Evolutionary conservation across 2,113 vertebrate species (phyloP), one percentile per base, ranked within the genome.

Genomic region (Bos indicus): DNA sequence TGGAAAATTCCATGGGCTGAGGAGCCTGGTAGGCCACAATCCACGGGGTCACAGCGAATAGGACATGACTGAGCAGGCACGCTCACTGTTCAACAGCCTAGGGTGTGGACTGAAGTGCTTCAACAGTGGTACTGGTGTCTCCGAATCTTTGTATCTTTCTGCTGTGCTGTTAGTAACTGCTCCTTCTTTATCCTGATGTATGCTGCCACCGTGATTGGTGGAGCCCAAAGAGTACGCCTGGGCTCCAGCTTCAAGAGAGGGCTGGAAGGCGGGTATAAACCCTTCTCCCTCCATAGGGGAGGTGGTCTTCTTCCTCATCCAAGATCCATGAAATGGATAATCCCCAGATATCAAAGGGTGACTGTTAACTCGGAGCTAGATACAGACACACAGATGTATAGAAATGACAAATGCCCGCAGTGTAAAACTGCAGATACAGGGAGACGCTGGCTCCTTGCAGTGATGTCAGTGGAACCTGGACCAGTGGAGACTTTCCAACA

Each of bases 401-500:
- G 21, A 7, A 0, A 36, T 2, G 43, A 51, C 33, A 8, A 30
- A 43, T 2, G 13, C n/a, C 84, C 33, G 19, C 71, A 62, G 17
- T 4, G 17, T 52, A 11, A 26, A 23, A 15, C 4, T 8, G 43
- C 3, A 19, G 26, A 43, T n/a, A 15, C 17, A 51, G 26, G 64
- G 43, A 60, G 43, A 16, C 1, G 1, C 11, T 21, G 33, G 9
- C 40, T 30, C 11, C 67, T 11, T 51, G 25, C 12, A 3, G 6
- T 3, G 1, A 26, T 23, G 11, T 4, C 67, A 36, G 10, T 33
- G 64, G 40, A 19, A 28, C 9, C 28, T 48, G 52, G n/a, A 12
- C 30, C 15, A 9, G 4, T 21, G 23, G 52, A 19, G 2, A n/a
- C 15, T 25, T 25, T 59, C 33, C 0, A 2, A 5, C 15, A 33